phyloP scores from a whole-genome alignment of 1,140 invertebrate genomes.

The Diorhabda elongata region DNA sequence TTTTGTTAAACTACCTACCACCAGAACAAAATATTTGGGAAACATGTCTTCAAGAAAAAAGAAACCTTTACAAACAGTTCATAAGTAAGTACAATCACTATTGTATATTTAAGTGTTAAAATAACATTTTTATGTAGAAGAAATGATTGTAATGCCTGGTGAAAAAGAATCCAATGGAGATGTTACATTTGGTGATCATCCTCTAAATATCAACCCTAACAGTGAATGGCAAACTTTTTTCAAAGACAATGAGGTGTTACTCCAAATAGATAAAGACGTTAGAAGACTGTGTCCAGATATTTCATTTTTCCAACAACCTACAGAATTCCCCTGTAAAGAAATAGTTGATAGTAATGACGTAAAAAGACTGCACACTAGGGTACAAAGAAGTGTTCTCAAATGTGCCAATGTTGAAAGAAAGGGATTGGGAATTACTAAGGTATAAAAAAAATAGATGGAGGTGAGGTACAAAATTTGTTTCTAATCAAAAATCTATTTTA shows the following conservation, averaged over 20 bases:
- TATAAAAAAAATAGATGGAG: conserved; percentile 43
- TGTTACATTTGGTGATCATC: conserved; percentile 70
- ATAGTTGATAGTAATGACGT: conserved; percentile 70
- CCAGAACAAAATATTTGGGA: conserved; percentile 60
- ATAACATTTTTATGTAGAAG: conserved; percentile 53
- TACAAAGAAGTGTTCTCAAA: conserved; percentile 79
- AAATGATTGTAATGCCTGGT: conserved; percentile 77
- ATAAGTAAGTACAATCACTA: conserved; percentile 56
- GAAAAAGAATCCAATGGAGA: conserved; percentile 54
- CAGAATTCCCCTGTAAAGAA: conserved; percentile 76
- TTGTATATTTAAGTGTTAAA: background rate
- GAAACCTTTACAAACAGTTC: conserved; percentile 77
- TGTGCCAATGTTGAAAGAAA: conserved; percentile 84
- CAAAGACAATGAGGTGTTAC: conserved; percentile 92
- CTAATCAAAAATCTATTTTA: too few relatives aligned
- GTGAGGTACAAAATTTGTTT: background rate
- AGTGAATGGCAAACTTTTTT: conserved; percentile 93
- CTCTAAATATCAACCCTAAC: conserved; percentile 88
- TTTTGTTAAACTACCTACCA: conserved; percentile 79
- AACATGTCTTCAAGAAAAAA: conserved; percentile 62
- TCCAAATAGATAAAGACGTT: conserved; percentile 97
- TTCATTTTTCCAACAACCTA: conserved; percentile 92
- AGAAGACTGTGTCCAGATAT: conserved; percentile 92
- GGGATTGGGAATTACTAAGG: conserved; percentile 85
- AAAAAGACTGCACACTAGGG: conserved; percentile 79